phyloP scores from a whole-genome alignment of 2,797 vertebrate species.

The Meriones psammophilus region DNA sequence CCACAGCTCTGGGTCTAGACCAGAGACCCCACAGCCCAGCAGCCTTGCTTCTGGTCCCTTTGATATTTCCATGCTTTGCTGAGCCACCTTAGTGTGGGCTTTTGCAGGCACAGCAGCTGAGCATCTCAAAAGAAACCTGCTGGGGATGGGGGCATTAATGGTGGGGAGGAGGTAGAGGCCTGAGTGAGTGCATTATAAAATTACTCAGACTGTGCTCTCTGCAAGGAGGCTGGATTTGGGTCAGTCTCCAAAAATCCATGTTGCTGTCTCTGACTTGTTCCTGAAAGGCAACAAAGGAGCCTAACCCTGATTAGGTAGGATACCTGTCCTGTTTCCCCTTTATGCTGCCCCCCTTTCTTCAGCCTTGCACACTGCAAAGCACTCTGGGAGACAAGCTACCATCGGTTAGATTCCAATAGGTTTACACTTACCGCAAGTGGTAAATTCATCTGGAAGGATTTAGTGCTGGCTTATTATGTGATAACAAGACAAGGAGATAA shows the following conservation, averaged over 20 bases:
- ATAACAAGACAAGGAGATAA: constrained; percentile 44
- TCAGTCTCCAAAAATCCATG: no score
- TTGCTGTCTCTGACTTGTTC: neutral
- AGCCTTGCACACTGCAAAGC: no score
- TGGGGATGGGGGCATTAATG: neutral
- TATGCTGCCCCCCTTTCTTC: no score
- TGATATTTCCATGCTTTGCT: no score
- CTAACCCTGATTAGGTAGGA: no score
- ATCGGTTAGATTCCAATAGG: neutral
- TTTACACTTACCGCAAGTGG: neutral
- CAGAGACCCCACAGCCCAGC: neutral
- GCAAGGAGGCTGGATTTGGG: fast-evolving
- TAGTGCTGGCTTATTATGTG: constrained; percentile 32
- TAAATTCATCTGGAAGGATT: constrained; percentile 65
- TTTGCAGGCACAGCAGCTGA: fast-evolving
- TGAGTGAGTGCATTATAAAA: neutral
- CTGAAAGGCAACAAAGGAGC: neutral
- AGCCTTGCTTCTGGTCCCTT: neutral
- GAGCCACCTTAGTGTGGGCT: neutral
- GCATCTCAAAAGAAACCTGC: neutral
- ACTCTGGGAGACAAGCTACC: neutral
- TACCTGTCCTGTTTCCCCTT: neutral
- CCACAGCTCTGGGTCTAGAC: neutral
- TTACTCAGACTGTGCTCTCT: neutral
- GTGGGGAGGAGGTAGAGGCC: fast-evolving